Percentiles rank a stretch among this genome's conserved stretches.
These are phyloP conservation scores for Holotrichia oblita DNA, from an alignment of 1,140 invertebrate genomes.

Conservation along the genomic window DNA sequence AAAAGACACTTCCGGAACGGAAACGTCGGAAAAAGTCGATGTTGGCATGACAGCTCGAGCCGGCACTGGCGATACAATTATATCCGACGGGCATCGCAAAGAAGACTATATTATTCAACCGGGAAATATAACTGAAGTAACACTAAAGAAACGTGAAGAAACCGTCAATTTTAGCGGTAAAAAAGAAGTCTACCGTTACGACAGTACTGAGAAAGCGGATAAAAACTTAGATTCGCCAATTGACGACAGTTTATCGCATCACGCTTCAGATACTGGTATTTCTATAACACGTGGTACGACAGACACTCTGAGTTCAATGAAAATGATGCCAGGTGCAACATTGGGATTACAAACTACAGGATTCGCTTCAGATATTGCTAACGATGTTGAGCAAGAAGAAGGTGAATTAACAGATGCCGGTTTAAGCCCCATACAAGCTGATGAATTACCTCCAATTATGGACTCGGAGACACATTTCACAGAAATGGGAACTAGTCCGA, in stretches of 20 bases:
- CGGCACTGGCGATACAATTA: slow-evolving; percentile 47
- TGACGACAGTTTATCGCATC: slow-evolving; percentile 65
- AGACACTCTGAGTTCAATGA: slow-evolving; percentile 62
- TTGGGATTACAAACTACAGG: slow-evolving; percentile 59
- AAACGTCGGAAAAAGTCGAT: slow-evolving; percentile 62
- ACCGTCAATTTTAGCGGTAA: slow-evolving; percentile 64
- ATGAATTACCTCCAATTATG: slow-evolving; percentile 60
- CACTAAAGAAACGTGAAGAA: slow-evolving; percentile 61
- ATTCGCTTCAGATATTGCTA: slow-evolving; percentile 63
- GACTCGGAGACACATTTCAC: slow-evolving; percentile 60
- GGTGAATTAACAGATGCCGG: slow-evolving; percentile 66
- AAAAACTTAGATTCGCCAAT: slow-evolving; percentile 59
- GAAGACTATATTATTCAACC: slow-evolving; percentile 59
- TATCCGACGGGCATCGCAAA: slow-evolving; percentile 42
- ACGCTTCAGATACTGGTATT: slow-evolving; percentile 65
- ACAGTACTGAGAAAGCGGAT: slow-evolving; percentile 56
- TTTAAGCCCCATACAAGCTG: slow-evolving; percentile 65
- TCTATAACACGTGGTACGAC: slow-evolving; percentile 64
- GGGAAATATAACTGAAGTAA: slow-evolving; percentile 51
- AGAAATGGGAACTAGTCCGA: slow-evolving; percentile 63
- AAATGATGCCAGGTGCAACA: slow-evolving; percentile 55
- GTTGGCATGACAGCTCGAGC: slow-evolving; percentile 60
- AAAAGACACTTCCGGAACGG: slow-evolving; percentile 59
- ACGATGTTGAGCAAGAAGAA: slow-evolving; percentile 63
- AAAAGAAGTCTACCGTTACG: slow-evolving; percentile 63